Percentiles rank a stretch among this genome's conserved stretches.
Evolutionary conservation across 2,797 vertebrate genomes (phyloP).

Genomic region (Passerculus sandwichensis): DNA sequence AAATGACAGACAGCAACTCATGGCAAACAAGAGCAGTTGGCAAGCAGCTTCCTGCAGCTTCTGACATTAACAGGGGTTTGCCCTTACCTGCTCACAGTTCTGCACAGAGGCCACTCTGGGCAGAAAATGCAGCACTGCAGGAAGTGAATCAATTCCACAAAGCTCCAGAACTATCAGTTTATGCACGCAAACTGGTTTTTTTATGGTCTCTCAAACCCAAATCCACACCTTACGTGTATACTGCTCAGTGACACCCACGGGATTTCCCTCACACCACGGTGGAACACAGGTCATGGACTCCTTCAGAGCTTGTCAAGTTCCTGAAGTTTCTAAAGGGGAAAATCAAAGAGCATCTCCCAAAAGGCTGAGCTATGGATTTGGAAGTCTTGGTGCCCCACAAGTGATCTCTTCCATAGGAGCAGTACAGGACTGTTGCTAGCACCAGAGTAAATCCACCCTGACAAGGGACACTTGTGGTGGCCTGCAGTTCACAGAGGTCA

Average conservation of each 20-base stretch:
- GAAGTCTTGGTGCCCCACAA: conserved; percentile 3
- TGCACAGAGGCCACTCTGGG: conserved; percentile 20
- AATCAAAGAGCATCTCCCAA: conserved; percentile 35
- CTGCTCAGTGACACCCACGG: background rate
- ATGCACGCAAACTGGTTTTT: conserved; percentile 14
- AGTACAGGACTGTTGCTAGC: conserved; percentile 11
- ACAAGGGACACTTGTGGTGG: background rate
- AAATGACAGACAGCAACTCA: conserved; percentile 62
- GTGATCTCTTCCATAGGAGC: background rate
- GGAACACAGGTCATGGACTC: background rate
- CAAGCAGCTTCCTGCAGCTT: conserved; percentile 66
- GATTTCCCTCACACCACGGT: conserved; percentile 3
- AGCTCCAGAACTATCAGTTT: conserved; percentile 50
- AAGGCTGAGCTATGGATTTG: background rate
- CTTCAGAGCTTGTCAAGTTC: conserved; percentile 41
- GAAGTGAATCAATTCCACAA: conserved; percentile 15
- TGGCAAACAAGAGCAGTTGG: conserved; percentile 47
- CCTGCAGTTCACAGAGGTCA: conserved; percentile 35
- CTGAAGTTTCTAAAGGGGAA: conserved; percentile 27
- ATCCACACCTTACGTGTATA: background rate
- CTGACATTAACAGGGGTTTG: conserved; percentile 16
- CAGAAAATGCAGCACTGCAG: conserved; percentile 23
- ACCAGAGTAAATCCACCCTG: conserved; percentile 43
- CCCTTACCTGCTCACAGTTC: conserved; percentile 54
- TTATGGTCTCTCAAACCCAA: conserved; percentile 22